Base-by-base conservation (phyloP, 2,797 vertebrate species). In the Diglossa cyanea region DNA sequence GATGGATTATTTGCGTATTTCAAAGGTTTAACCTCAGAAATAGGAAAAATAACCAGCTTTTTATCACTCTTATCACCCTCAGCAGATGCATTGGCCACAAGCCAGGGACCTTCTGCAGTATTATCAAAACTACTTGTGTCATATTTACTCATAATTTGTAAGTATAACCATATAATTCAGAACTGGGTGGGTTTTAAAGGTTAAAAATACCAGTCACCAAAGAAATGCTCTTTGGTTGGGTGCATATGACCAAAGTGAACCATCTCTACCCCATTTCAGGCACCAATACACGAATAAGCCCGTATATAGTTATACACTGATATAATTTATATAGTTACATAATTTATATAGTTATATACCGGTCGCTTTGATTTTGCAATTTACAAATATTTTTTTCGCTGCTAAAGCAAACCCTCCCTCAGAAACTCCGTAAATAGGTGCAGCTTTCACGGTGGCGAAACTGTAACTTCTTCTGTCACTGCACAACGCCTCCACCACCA, bases 201-300 rank as follows among this genome's bases (percentile, higher is more conserved):
- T 23, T 68, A 57, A 45, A 63, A 57, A 48, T 37, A 45, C 24
- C 23, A 25, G 9, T 18, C 26, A 68, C 24, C 7, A 11, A 55
- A 78, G 17, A 55, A 86, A 79, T 7, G 9, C 50, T 30, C 33
- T 24, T 57, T 57, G 11, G 17, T 0, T 6, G 4, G 42, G 17
- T 0, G 0, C 23, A 8, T 7, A 8, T 6, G 31, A 55, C 5
- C 25, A 6, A 23, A 20, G 13, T 3, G 11, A 24, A 68, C 14
- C 15, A 24, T 25, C 40, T 21, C 26, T 20, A 24, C 7, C n/a
- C 53, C 61, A 11, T 20, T 30, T 71, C 62, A 77, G 25, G 37
- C 10, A 58, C 17, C 20, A 18, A 13, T 11, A 45, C 5, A 58
- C n/a, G 8, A 66, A 57, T 0, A 4, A 62, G 10, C 35, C 9